Evolutionary conservation across 2,113 vertebrate species (phyloP).

Genomic region (Zosterops japonicus): DNA sequence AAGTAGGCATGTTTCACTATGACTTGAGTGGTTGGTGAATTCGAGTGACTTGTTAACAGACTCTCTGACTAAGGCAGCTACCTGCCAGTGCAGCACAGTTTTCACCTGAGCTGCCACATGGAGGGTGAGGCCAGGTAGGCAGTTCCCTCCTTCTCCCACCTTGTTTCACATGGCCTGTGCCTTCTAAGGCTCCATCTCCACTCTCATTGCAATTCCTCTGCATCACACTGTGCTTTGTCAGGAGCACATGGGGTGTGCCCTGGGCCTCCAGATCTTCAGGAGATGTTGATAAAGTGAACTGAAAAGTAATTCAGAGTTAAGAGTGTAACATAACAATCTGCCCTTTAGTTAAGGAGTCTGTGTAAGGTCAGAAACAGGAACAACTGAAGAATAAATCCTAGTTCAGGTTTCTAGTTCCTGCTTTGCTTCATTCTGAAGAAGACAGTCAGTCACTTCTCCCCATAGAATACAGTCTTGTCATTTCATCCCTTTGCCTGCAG

Average conservation of each 20-base stretch:
- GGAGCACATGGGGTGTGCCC: neutral
- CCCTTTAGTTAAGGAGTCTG: neutral
- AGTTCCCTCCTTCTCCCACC: neutral
- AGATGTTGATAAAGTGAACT: neutral
- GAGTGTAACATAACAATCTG: neutral
- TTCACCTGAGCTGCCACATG: neutral
- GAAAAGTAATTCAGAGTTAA: neutral
- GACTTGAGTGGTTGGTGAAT: neutral
- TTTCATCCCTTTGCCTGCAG: neutral
- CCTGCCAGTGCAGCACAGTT: rapidly evolving
- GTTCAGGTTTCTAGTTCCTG: neutral
- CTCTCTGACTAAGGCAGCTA: neutral
- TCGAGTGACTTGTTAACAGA: neutral
- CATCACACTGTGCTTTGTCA: neutral
- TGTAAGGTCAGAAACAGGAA: neutral
- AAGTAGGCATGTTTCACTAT: neutral
- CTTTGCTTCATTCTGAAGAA: neutral
- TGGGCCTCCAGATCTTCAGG: neutral
- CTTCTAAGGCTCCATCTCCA: neutral
- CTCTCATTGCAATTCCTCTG: rapidly evolving
- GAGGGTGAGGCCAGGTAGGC: neutral
- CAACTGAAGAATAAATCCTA: neutral
- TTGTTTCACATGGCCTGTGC: neutral
- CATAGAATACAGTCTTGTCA: neutral
- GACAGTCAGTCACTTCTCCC: neutral